phyloP scores from a whole-genome alignment of 2,113 vertebrate genomes.

The Myanophis thanlyinensis region DNA sequence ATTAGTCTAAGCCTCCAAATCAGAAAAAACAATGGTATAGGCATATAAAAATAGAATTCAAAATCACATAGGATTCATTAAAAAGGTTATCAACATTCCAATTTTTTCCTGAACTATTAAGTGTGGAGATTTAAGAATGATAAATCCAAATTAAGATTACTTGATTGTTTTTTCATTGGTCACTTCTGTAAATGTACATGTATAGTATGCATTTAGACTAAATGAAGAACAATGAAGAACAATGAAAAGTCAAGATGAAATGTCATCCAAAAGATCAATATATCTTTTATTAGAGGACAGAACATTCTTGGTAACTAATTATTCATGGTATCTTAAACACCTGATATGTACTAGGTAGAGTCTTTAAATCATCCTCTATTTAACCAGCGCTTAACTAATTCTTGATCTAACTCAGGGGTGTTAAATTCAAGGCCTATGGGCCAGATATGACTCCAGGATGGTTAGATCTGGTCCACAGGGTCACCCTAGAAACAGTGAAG shows the following conservation, averaged over 20 bases:
- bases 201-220: background rate
- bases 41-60: background rate
- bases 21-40: background rate
- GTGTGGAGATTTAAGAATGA: background rate
- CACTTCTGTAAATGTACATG: background rate
- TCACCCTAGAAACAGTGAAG: too few relatives aligned
- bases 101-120: background rate
- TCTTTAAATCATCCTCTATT: background rate
- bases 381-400: background rate
- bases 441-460: too few relatives aligned
- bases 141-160: background rate
- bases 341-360: background rate
- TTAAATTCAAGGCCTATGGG: too few relatives aligned
- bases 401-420: background rate
- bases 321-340: background rate
- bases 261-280: background rate
- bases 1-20: background rate
- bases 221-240: too few relatives aligned
- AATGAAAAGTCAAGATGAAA: background rate
- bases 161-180: background rate
- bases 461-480: too few relatives aligned
- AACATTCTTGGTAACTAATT: too few relatives aligned
- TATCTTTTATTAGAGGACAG: background rate
- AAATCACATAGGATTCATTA: slow-evolving; percentile 1
- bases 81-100: background rate